Evolutionary conservation across 2,888 invertebrate species (phyloP).

Genomic region (Gnatocerus cornutus): DNA sequence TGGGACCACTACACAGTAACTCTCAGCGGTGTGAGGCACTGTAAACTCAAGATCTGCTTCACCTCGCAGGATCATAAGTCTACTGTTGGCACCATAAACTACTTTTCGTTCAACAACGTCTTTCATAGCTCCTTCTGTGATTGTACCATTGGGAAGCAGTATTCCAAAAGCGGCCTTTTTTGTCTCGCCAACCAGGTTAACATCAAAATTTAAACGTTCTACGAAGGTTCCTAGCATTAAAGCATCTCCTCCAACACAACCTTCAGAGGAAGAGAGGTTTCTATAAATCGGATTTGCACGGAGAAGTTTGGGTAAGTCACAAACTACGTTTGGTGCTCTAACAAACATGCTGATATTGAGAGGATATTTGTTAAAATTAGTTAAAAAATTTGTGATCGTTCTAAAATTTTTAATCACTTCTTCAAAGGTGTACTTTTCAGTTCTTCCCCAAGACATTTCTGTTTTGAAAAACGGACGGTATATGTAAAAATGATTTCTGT

Average conservation of each 20-base stretch:
- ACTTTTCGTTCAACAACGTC: not conserved
- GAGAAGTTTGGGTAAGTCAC: no score
- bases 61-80: not conserved
- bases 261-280: no score
- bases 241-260: no score
- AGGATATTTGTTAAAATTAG: constrained; percentile 6
- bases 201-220: no score
- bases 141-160: no score
- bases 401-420: not conserved
- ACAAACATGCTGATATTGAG: not conserved
- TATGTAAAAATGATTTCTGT: not conserved
- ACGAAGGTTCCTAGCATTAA: no score
- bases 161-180: no score
- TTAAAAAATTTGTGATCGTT: not conserved
- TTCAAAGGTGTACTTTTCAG: not conserved
- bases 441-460: not conserved
- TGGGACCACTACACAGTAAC: not conserved
- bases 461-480: constrained; percentile 6
- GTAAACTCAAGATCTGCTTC: constrained; percentile 1
- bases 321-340: not conserved
- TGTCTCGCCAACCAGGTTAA: no score
- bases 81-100: constrained; percentile 2
- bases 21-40: not conserved
- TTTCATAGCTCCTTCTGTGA: constrained; percentile 5
- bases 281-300: no score